Evolutionary conservation across 2,797 vertebrate genomes (phyloP).

Genomic region (Acipenser ruthenus): DNA sequence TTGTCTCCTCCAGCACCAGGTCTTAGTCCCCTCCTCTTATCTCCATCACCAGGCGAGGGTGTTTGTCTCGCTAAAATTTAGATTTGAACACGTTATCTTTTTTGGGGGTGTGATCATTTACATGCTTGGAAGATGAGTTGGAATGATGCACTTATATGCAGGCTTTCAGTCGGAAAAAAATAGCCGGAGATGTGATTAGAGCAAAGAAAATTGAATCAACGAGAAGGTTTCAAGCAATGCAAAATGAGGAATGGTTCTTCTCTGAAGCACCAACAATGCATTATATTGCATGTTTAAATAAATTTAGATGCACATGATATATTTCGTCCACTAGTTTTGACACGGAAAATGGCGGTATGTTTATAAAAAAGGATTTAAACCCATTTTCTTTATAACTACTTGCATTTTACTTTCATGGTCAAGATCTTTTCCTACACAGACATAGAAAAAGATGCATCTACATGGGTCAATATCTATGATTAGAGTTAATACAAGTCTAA

Average conservation of each 20-base stretch:
- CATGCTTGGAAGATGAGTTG: conserved; percentile 3
- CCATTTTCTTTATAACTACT: not conserved
- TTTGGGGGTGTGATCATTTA: conserved; percentile 7
- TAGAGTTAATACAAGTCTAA: not conserved
- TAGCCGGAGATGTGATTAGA: conserved; percentile 1
- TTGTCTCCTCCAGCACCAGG: conserved; percentile 84
- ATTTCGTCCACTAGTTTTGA: conserved; percentile 3
- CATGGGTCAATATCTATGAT: not conserved
- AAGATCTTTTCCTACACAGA: not conserved
- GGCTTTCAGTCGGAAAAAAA: conserved; percentile 9
- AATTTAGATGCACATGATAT: not conserved
- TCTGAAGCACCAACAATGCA: conserved; percentile 2
- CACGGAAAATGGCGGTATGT: not conserved
- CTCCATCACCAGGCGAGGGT: conserved; percentile 84
- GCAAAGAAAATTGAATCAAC: conserved; percentile 16
- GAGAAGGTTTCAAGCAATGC: conserved; percentile 9
- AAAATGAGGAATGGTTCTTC: conserved; percentile 11
- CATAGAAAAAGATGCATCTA: not conserved
- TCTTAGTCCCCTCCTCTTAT: conserved; percentile 75
- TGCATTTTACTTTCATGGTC: not conserved
- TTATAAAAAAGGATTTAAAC: not conserved
- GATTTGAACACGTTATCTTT: conserved; percentile 26
- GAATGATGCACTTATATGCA: conserved; percentile 2
- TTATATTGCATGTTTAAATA: conserved; percentile 14
- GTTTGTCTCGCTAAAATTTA: conserved; percentile 79